Base-by-base conservation (phyloP, 2,113 vertebrate genomes). In the Neolamprologus sp. region DNA sequence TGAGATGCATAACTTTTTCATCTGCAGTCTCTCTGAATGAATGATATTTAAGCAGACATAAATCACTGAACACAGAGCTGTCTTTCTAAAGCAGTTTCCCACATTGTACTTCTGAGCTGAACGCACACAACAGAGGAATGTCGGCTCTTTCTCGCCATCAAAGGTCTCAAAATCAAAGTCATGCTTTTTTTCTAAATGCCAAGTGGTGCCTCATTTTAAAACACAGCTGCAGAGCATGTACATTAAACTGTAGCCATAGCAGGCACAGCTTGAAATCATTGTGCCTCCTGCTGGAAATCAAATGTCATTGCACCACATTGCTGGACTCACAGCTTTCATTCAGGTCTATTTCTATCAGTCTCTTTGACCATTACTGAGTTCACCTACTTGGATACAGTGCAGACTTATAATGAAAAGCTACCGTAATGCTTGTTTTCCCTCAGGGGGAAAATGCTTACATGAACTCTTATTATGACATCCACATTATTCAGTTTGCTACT, bases 231-330 rank as follows among this genome's bases (percentile, higher is more conserved):
- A 81, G 40, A 88, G 28, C 65, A 80, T 78, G 33, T 19, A 45
- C 30, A 21, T 19, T 58, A 9, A 42, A 84, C 80, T 89, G 60
- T 7, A 28, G 80, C 30, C 35, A 9, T 19, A 6, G 14, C 33
- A 60, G 71, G 55, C 33, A 14, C 71, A 92, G 58, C 35, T 75
- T 86, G 83, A 86, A 63, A 84, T 91, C 80, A 88, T 79, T 87
- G 53, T 88, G 93, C 93, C 95, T 90, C 88, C 95, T 96, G 83
- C 93, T 96, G 95, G 95, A 91, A 5, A 80, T 35, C 14, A 28
- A 4, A 7, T 35, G 83, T 83, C 87, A 92, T 53, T 73, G 71
- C 94, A 92, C 23, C 68, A 63, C 57, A 81, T 28, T 33, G 28
- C 26, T 78, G 26, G 26, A 51, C 73, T 78, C 10, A 28, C 6